Evolutionary conservation across 2,113 vertebrate genomes (phyloP), one percentile per base, ranked within the genome.

Genomic region (Galbula dea): DNA sequence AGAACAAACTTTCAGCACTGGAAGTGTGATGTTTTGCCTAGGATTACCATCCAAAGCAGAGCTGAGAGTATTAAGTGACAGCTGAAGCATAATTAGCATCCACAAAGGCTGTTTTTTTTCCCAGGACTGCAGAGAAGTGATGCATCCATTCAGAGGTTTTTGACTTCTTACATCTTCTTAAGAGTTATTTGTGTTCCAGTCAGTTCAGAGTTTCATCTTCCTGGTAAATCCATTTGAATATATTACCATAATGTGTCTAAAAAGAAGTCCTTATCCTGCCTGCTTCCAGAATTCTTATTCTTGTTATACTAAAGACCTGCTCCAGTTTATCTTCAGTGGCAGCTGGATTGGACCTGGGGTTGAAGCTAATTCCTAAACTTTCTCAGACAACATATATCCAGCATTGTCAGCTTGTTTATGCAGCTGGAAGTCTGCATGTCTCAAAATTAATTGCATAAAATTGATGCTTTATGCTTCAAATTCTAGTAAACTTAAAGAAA

Each of bases 381-480:
- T 91, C 91, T 95, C 93, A 93, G 65, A 22, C 71, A 81, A 4
- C 72, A 21, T 55, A 36, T 18, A 66, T 85, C 48, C 46, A 87
- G 86, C n/a, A 23, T 63, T 80, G 82, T 91, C 82, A 89, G 88
- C 72, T 94, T 95, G 88, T 94, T 94, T 95, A 68, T 93, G 85
- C 91, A 96, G 93, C 96, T 95, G 93, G 63, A 95, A 72, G 39
- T 81, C 89, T 85, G 82, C n/a, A 4, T 72, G 83, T 52, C 72
- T 89, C 52, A 57, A 93, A 93, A 80, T 15, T 39, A 91, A 63
- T 86, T 93, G 75, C 45, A 32, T 74, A 83, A 94, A 92, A 93
- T 59, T 22, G 37, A 63, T 94, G 59, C 59, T 94, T 92, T 88
- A 63, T 95, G 83, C 68, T 71, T 89, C 58, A 80, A 80, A 58